phyloP scores from a whole-genome alignment of 1,140 invertebrate genomes.

The Orchesella cincta region DNA sequence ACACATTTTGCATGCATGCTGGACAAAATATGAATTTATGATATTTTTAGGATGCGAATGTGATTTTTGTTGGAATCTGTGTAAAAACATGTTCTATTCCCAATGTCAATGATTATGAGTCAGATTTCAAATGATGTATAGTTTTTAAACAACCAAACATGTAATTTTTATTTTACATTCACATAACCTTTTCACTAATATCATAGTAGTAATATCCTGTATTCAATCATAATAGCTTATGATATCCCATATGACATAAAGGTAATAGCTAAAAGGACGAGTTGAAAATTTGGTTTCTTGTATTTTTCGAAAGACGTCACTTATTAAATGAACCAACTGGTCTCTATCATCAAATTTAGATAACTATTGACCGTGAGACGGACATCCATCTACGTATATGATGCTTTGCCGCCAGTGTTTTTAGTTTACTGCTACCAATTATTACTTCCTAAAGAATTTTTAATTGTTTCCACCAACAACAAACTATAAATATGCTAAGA shows the following conservation, averaged over 20 bases:
- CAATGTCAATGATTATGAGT: too few relatives aligned
- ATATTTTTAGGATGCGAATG: too few relatives aligned
- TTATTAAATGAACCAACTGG: conserved; percentile 16
- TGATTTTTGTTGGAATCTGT: too few relatives aligned
- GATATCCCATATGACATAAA: neutral
- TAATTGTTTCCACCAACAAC: neutral
- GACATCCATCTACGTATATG: neutral
- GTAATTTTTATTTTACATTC: conserved; percentile 7
- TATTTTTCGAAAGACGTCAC: conserved; percentile 5
- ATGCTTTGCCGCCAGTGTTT: too few relatives aligned
- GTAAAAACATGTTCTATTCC: too few relatives aligned
- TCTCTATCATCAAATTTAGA: neutral
- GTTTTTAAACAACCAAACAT: conserved; percentile 14
- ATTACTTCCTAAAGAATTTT: too few relatives aligned
- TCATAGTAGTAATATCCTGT: neutral
- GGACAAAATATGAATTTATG: too few relatives aligned
- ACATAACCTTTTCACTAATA: conserved; percentile 7
- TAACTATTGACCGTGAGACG: neutral
- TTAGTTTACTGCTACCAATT: too few relatives aligned
- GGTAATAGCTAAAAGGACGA: conserved; percentile 8
- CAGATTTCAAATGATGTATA: too few relatives aligned
- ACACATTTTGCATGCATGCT: too few relatives aligned
- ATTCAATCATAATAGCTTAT: neutral
- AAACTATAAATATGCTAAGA: neutral
- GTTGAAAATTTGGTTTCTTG: conserved; percentile 2